phyloP scores from a whole-genome alignment of 2,113 vertebrate species.

The Mormyrus lacerda region DNA sequence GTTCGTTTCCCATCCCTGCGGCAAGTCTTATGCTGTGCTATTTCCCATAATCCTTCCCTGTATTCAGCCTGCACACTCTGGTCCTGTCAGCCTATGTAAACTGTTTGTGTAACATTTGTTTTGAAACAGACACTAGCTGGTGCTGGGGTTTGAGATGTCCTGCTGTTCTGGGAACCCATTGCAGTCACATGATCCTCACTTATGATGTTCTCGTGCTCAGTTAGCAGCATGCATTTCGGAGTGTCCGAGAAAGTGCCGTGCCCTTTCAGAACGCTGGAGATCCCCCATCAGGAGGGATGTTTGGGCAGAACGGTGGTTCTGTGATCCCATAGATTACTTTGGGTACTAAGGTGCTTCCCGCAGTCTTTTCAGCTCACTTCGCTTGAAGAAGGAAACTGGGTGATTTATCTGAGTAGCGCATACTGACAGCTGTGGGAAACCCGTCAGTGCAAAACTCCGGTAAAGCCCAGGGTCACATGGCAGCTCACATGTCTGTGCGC shows the following conservation, averaged over 20 bases:
- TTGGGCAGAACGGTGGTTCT: not conserved
- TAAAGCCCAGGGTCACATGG: not conserved
- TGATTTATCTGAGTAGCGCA: conserved; percentile 16
- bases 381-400: not conserved
- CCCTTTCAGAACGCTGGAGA: not conserved
- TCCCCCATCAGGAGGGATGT: not conserved
- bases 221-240: not conserved
- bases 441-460: not conserved
- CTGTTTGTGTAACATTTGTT: not conserved
- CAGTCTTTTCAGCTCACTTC: not conserved
- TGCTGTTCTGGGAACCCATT: not conserved
- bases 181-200: not conserved
- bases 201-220: not conserved
- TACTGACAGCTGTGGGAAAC: conserved; percentile 20
- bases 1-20: not conserved
- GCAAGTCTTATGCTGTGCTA: not conserved
- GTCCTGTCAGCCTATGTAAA: not conserved
- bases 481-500: conserved; percentile 3
- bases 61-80: not conserved
- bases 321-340: not conserved
- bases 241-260: not conserved
- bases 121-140: not conserved
- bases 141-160: not conserved
- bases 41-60: not conserved
- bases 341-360: not conserved